Percentiles rank a stretch among this genome's conserved stretches.
These are phyloP conservation scores for Gari tellinella DNA, from an alignment of 2,888 invertebrate genomes.

Conservation along the genomic window DNA sequence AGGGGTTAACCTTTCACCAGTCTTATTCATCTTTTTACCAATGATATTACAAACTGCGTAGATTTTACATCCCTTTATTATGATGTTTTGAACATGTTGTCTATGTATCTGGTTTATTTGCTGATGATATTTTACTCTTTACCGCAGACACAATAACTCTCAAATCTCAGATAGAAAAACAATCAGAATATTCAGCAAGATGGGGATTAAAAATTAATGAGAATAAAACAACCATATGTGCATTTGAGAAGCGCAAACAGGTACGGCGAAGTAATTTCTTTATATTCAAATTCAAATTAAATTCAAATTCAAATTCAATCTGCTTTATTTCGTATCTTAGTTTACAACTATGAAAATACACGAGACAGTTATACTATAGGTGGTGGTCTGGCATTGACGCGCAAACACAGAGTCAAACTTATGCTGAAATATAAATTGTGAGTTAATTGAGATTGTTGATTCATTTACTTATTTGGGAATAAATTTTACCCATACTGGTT, in stretches of 20 bases:
- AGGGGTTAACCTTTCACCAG: constrained; percentile 24
- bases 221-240: constrained; percentile 14
- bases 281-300: too few relatives aligned
- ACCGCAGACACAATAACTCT: constrained; percentile 13
- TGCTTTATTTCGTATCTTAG: too few relatives aligned
- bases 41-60: constrained; percentile 12
- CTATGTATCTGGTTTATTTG: constrained; percentile 16
- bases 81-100: constrained; percentile 6
- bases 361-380: too few relatives aligned
- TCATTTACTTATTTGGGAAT: too few relatives aligned
- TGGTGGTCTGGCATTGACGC: too few relatives aligned
- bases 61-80: constrained; percentile 3
- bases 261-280: not conserved
- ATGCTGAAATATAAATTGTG: too few relatives aligned
- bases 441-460: constrained; percentile 17
- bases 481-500: too few relatives aligned
- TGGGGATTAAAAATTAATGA: constrained; percentile 25
- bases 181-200: constrained; percentile 11
- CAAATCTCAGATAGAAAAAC: constrained; percentile 4
- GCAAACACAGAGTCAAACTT: too few relatives aligned
- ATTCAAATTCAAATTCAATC: too few relatives aligned
- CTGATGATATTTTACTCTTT: constrained; percentile 18
- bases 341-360: too few relatives aligned
- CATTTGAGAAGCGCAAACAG: constrained; percentile 18
- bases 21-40: constrained; percentile 24